Conservation (phyloP, 2,888 invertebrate genomes). For the Hoplodrina ambigua region DNA sequence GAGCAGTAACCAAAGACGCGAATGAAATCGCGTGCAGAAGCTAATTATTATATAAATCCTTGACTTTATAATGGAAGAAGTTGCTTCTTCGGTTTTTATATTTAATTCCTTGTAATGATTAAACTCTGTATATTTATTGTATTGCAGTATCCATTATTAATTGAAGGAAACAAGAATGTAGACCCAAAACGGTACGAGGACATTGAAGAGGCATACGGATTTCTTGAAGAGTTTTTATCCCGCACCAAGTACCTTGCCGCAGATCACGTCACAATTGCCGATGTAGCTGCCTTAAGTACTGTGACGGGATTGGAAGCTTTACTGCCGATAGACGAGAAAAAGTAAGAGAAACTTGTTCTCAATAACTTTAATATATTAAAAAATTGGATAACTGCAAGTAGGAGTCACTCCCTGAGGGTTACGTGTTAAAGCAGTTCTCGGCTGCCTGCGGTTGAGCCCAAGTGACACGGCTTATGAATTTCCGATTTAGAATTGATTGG, state of each 20-base stretch:
- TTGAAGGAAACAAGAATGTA: constrained; percentile 10
- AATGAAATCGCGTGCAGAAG: too few relatives aligned
- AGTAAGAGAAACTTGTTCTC: constrained; percentile 3
- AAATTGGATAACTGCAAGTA: too few relatives aligned
- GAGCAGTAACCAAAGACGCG: too few relatives aligned
- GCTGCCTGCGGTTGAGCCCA: too few relatives aligned
- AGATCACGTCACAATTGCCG: constrained; percentile 28
- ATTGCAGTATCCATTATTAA: constrained; percentile 61
- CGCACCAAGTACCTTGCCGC: constrained; percentile 22
- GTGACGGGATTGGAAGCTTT: constrained; percentile 11
- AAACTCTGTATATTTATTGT: neutral
- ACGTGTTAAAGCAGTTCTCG: too few relatives aligned
- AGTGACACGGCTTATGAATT: too few relatives aligned
- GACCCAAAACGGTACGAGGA: constrained; percentile 15
- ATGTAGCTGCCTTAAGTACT: constrained; percentile 23
- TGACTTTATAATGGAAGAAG: too few relatives aligned
- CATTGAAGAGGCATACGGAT: constrained; percentile 24
- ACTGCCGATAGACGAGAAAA: constrained; percentile 7
- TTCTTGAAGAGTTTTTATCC: constrained; percentile 21
- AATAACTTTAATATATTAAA: too few relatives aligned
- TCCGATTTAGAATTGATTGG: too few relatives aligned
- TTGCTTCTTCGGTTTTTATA: too few relatives aligned
- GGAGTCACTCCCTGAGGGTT: too few relatives aligned
- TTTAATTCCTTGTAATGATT: neutral
- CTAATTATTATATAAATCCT: too few relatives aligned